Evolutionary conservation across 23 tunicate genomes (phyloP), one percentile per base, ranked within the genome.

Genomic region (Botrylloides violaceus): DNA sequence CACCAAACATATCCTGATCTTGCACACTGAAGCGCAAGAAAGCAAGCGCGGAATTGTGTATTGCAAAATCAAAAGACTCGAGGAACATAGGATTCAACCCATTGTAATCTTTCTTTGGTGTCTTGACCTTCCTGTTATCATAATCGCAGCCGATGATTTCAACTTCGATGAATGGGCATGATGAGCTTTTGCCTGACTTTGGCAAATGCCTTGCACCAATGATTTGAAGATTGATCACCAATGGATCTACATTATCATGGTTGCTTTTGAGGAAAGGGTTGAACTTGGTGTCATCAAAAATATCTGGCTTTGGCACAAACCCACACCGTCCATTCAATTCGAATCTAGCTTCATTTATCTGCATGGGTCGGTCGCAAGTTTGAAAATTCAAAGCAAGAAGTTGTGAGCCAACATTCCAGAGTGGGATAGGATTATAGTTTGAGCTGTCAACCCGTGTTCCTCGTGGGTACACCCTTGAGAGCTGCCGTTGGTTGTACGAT

Each of bases 1-100:
- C 97, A 3, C 97, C 97, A 33, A 90, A 90, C 97, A 90, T 90
- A 47, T 90, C 97, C 62, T 90, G 97, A 61, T 90, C 97, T 32
- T 73, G 79, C 3, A 83, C 97, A 50, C 80, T 83, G 79, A 90
- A 82, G 21, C 84, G 66, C 32, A 83, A 55, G 68, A 83, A 90
- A 9, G 97, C 84, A 4, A 73, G 81, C 2, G 34, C 68, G 1
- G 89, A 84, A 63, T 66, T 72, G 57, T 71, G 75, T 33, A 90
- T 76, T 65, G 82, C 82, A 66, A 90, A 82, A 24, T 83, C 86
- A 61, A 78, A 90, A 26, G 85, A 70, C 21, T 77, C 66, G 29
- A 73, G 79, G 80, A 88, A 90, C 3, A 24, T 32, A 55, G 97
- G 97, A 59, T 83, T 82, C 82, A 90, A 68, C 4, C 97, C 97